These are phyloP conservation scores for Lordiphosa mommai DNA, from an alignment of 1,140 invertebrate genomes.

Conservation along the genomic window DNA sequence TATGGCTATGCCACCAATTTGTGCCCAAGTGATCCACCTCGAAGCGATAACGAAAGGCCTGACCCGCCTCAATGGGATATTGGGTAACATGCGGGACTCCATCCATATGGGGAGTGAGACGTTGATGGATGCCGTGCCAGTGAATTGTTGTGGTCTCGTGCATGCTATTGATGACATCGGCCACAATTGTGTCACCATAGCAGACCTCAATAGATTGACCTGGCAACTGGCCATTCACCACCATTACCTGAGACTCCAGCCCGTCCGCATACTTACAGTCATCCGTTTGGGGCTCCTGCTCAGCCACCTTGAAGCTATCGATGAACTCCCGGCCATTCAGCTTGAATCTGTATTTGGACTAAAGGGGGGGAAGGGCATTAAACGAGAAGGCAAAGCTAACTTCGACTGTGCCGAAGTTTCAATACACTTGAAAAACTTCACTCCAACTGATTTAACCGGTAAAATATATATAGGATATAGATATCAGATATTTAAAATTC, in stretches of 20 bases:
- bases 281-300: constrained; percentile 26
- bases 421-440: too few relatives aligned
- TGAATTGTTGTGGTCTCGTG: constrained; percentile 81
- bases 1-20: constrained; percentile 77
- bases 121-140: constrained; percentile 82
- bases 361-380: neutral
- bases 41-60: constrained; percentile 82
- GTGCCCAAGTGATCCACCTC: constrained; percentile 80
- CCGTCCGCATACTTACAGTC: constrained; percentile 84
- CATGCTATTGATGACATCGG: constrained; percentile 82
- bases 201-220: constrained; percentile 82
- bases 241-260: constrained; percentile 80
- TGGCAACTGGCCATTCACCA: constrained; percentile 83
- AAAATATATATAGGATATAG: too few relatives aligned
- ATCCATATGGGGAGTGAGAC: constrained; percentile 82
- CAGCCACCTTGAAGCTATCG: constrained; percentile 35
- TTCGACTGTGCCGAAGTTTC: too few relatives aligned
- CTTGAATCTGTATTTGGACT: constrained; percentile 57
- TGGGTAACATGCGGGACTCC: constrained; percentile 87
- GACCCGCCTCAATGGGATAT: constrained; percentile 82
- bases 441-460: too few relatives aligned
- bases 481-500: too few relatives aligned
- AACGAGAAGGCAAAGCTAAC: too few relatives aligned
- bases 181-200: constrained; percentile 81
- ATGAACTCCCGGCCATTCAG: constrained; percentile 51